Evolutionary conservation across 30 jellyfish, hydroid and myxozoan genomes (phyloP), one percentile per base, ranked within the genome.

Genomic region (Rhopilema esculentum): DNA sequence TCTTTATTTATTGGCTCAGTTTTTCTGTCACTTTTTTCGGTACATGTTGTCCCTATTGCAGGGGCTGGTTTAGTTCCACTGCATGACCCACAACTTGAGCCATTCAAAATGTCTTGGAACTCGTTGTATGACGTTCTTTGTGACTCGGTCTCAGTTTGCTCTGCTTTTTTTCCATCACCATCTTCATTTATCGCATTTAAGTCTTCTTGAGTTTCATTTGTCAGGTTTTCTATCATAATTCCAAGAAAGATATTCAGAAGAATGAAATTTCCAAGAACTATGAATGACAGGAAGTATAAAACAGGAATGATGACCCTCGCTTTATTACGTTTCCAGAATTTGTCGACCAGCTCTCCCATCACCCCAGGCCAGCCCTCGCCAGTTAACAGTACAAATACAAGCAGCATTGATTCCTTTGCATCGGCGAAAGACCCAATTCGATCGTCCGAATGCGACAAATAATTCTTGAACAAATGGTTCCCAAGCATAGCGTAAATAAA

Each of bases 161-260:
- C 9, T 2, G 31, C 4, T 21, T 67, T 49, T 1, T 67, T 49
- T 19, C 31, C 40, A 21, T 18, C 15, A 8, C n/a, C 26, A 17
- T 40, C 49, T 67, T 21, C 69, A 25, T 20, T 23, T 16, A 16
- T 31, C 8, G 48, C 75, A 25, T 25, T 22, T 15, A 23, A 49
- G 49, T 69, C 66, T 30, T 53, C 91, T 67, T 49, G 76, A 30
- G 89, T 40, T 23, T 88, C 93, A 2, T 82, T 68, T 24, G 97
- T 82, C 75, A 93, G 48, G 51, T 86, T 88, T 49, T 93, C 98
- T 18, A 93, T 97, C 83, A 93, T 77, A 57, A 93, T 93, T 53
- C 98, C 98, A 67, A 93, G 97, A 73, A 93, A 93, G 8, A 93
- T 69, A 57, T 93, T 93, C 90, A 93, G 74, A 30, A 93, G 88